A percentile compares a stretch with the other conserved stretches of the same genome.
phyloP scores from a whole-genome alignment of 2,113 vertebrate species.

The Calidris pugnax region DNA sequence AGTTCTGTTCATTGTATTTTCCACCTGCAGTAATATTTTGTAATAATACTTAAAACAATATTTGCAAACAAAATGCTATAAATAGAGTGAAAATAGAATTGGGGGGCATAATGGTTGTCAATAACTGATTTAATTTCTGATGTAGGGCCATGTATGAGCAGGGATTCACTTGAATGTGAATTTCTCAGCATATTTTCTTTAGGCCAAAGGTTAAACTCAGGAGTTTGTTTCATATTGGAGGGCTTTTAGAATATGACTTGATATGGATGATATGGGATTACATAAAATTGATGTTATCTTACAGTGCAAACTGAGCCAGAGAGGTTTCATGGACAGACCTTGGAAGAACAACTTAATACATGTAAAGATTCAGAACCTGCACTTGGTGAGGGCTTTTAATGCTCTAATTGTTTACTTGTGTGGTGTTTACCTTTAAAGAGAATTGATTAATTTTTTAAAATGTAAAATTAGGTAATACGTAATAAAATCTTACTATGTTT shows the following conservation, averaged over 20 bases:
- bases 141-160: not conserved
- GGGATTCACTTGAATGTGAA: not conserved
- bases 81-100: not conserved
- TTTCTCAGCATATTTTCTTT: not conserved
- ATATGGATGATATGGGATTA: not conserved
- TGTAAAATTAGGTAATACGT: not conserved
- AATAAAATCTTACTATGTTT: not conserved
- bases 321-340: not conserved
- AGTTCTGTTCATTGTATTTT: not conserved
- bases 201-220: not conserved
- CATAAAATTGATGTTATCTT: not conserved
- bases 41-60: not conserved
- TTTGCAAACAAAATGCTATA: not conserved
- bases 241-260: not conserved
- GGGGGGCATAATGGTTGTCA: not conserved
- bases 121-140: not conserved
- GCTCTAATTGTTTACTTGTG: not conserved
- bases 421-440: not conserved
- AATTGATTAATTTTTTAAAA: not conserved
- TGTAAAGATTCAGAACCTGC: constrained; percentile 65
- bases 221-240: not conserved
- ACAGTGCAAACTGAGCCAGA: constrained; percentile 11
- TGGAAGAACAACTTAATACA: constrained; percentile 55
- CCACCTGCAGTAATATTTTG: not conserved
- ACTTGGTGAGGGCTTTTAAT: constrained; percentile 38